Evolutionary conservation across 1,140 invertebrate species (phyloP), one percentile per base, ranked within the genome.

Genomic region (Lepidotrigona ventralis): DNA sequence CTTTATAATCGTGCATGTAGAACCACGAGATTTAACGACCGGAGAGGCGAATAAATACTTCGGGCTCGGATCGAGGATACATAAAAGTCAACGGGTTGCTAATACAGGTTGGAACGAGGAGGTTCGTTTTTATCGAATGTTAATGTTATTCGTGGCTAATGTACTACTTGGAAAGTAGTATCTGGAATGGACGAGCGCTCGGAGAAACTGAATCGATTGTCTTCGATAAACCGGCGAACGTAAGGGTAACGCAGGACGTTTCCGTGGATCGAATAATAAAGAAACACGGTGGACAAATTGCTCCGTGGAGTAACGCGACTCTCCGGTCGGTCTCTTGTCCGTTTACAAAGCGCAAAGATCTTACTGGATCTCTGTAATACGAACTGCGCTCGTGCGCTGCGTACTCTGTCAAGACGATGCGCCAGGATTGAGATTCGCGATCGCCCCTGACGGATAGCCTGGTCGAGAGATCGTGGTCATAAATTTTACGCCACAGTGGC

Each of bases 341-440:
- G 56, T 56, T 85, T 79, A 89, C 85, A 89, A 89, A 88, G 76
- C 69, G 76, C 26, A 53, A 63, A 79, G 68, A 84, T 86, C 85
- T 80, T 46, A 15, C 81, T 74, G 75, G 69, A 73, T 84, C 88
- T 88, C 74, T 81, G 88, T 86, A 89, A 88, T 78, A 80, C 83
- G 77, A 88, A 79, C 74, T 76, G 53, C 68, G 78, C 79, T 78
- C 71, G 75, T 74, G 58, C 60, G 46, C 51, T 53, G 51, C 54
- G 46, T 53, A 56, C 46, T 72, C 80, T 75, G 82, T 87, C 83
- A 86, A 63, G 85, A 80, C 79, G 72, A 79, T 84, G 69, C 78
- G 68, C 63, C 33, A 60, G 83, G 81, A 87, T 89, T 89, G 83
- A 89, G 88, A 89, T 89, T 87, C 88, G 88, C 87, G 88, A 89